Evolutionary conservation across 2,888 invertebrate species (phyloP).

Genomic region (Calephelis perditalis): DNA sequence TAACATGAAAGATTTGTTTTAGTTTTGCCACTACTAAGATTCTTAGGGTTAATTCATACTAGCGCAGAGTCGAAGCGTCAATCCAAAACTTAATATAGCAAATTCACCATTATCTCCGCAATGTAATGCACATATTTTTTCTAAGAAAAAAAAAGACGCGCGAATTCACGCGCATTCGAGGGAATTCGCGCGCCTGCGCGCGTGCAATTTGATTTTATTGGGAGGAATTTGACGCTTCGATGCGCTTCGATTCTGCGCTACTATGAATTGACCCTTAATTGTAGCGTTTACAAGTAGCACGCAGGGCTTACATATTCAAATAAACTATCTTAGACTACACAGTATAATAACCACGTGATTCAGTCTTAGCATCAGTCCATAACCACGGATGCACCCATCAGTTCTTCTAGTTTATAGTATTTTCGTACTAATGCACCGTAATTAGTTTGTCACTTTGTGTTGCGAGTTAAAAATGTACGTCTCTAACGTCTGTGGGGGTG

Average conservation of each 20-base stretch:
- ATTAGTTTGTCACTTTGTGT: constrained; percentile 32
- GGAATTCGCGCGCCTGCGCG: too few species aligned
- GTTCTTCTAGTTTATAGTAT: constrained; percentile 67
- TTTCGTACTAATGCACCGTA: constrained; percentile 71
- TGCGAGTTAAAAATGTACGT: constrained; percentile 84
- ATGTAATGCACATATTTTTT: too few species aligned
- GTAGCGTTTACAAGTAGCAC: constrained; percentile 57
- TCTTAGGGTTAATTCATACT: constrained; percentile 33
- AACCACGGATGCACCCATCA: constrained; percentile 62
- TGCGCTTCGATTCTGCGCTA: too few species aligned
- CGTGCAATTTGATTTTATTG: too few species aligned
- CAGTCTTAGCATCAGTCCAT: constrained; percentile 76
- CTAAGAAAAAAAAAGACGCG: too few species aligned
- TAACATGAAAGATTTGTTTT: constrained; percentile 28
- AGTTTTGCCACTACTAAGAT: constrained; percentile 39
- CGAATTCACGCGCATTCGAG: too few species aligned
- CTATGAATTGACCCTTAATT: constrained; percentile 24
- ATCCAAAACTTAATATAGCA: too few species aligned
- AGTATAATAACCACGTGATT: constrained; percentile 60
- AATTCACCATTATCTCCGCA: too few species aligned
- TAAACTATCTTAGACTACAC: constrained; percentile 54
- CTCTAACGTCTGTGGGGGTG: constrained; percentile 91
- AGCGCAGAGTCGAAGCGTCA: too few species aligned
- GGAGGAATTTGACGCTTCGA: too few species aligned
- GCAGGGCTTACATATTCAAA: constrained; percentile 47